Conservation (phyloP, 2,113 vertebrate species). For the Platichthys stellatus region DNA sequence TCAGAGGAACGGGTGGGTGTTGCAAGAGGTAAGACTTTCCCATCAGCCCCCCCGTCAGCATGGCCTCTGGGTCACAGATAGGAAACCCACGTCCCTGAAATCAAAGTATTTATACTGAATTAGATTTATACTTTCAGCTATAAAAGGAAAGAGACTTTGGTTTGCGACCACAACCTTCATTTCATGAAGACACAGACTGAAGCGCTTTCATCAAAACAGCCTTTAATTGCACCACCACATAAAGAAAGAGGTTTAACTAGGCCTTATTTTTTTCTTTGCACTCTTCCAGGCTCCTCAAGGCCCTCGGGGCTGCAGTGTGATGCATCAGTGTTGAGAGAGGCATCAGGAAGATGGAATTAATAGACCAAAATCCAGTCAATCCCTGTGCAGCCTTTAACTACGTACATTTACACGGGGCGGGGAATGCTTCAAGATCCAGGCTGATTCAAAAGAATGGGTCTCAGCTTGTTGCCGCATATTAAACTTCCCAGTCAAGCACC, state of each 20-base stretch:
- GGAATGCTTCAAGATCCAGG: constrained; percentile 39
- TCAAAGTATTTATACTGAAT: constrained; percentile 11
- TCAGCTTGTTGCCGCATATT: constrained; percentile 71
- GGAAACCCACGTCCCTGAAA: constrained; percentile 44
- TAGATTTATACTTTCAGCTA: background rate
- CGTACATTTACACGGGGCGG: constrained; percentile 31
- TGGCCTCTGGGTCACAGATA: constrained; percentile 28
- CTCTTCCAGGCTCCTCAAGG: background rate
- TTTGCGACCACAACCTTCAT: background rate
- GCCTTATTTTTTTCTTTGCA: constrained; percentile 1
- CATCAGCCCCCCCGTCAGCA: constrained; percentile 41
- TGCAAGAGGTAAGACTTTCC: constrained; percentile 47
- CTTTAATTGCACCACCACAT: constrained; percentile 4
- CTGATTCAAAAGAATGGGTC: constrained; percentile 61
- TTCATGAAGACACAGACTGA: background rate
- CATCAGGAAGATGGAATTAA: constrained; percentile 16
- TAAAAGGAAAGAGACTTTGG: background rate
- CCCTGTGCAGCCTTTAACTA: constrained; percentile 16
- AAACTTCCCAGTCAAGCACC: constrained; percentile 48
- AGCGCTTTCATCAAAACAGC: constrained; percentile 15
- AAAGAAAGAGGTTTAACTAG: background rate
- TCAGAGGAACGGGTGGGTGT: constrained; percentile 22
- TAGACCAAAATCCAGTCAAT: constrained; percentile 27
- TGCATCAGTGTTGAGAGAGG: constrained; percentile 5
- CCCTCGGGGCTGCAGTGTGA: background rate